These are phyloP conservation scores for Platyrinchus mystaceus DNA, from an alignment of 2,797 vertebrate genomes.

Conservation along the genomic window DNA sequence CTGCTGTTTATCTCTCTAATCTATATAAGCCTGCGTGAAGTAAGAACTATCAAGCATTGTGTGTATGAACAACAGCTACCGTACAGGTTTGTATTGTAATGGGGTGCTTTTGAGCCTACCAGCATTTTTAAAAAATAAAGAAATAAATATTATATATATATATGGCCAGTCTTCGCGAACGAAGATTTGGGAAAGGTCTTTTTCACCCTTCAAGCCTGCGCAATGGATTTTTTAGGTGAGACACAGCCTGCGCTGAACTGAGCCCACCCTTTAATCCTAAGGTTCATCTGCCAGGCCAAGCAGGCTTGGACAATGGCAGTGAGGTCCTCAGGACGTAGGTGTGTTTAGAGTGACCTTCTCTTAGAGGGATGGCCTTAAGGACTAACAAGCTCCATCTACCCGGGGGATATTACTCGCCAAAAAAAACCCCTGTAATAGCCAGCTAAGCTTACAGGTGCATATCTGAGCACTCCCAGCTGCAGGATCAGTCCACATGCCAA, in stretches of 20 bases:
- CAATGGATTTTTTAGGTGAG: no score
- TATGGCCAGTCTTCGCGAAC: no score
- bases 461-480: neutral
- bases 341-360: no score
- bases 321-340: no score
- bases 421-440: neutral
- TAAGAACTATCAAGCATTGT: neutral
- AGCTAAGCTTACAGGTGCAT: neutral
- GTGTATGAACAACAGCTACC: neutral
- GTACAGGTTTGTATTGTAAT: neutral
- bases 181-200: no score
- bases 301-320: no score
- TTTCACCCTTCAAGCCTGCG: no score
- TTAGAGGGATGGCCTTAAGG: no score
- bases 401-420: neutral
- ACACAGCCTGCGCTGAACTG: no score
- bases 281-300: no score
- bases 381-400: no score
- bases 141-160: neutral
- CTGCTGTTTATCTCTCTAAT: neutral
- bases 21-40: neutral
- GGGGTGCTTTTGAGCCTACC: neutral
- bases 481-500: neutral
- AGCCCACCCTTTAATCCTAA: no score
- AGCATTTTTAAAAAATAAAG: neutral